These are phyloP conservation scores for Pseudocheirus occidentalis DNA, from an alignment of 2,797 vertebrate genomes.

Conservation along the genomic window DNA sequence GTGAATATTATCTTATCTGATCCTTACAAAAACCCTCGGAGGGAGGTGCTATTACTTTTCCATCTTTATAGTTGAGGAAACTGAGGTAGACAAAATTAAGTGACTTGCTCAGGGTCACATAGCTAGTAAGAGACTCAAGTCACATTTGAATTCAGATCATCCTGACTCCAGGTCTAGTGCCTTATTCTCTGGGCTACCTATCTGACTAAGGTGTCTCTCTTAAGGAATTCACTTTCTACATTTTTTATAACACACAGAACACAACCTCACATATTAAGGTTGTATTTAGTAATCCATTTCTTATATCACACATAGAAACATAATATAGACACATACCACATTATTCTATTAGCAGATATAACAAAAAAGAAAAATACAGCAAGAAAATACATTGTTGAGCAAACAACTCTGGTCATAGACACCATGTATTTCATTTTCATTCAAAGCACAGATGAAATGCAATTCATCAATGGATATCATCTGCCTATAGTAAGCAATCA, in stretches of 20 bases:
- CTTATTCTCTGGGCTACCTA: neutral
- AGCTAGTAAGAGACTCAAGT: neutral
- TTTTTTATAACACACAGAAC: neutral
- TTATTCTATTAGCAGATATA: neutral
- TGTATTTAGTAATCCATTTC: neutral
- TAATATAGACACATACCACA: neutral
- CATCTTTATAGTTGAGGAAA: neutral
- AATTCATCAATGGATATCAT: neutral
- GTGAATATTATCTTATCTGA: neutral
- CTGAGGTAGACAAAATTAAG: neutral
- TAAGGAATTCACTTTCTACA: neutral
- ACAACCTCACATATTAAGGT: neutral
- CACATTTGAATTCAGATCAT: neutral
- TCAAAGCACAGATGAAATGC: neutral
- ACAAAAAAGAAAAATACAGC: neutral
- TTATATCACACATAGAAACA: neutral
- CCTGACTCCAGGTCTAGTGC: neutral
- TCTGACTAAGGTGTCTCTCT: neutral
- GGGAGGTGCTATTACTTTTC: neutral
- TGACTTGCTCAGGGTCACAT: neutral
- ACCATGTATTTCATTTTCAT: neutral
- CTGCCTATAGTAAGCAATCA: neutral
- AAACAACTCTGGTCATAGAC: neutral
- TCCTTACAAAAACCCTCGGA: neutral
- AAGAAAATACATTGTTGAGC: neutral